Evolutionary conservation across 2,113 vertebrate genomes (phyloP), one percentile per base, ranked within the genome.

Genomic region (Gyps fulvus): DNA sequence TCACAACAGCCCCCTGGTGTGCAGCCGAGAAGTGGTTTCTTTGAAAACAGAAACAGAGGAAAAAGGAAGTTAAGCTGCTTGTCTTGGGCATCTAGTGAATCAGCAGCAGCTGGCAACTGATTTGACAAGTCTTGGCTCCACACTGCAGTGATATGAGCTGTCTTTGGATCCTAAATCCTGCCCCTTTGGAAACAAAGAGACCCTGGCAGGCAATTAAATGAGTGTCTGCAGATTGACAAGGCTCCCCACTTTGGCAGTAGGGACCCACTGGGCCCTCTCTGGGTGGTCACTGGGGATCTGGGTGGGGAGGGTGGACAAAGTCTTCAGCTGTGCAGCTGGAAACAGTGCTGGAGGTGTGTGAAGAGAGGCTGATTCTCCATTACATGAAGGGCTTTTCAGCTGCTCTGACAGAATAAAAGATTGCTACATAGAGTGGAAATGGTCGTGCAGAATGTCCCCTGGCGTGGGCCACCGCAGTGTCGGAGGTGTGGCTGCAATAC

Each of bases 1-100:
- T 87, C 85, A 80, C 85, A 97, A 96, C 88, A 94, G 88, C 59
- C 52, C 90, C 96, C 95, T 93, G 74, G 90, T 93, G 89, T 88
- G 84, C 71, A 73, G 71, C 74, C 1, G 71, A 92, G 62, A 89
- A 92, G 54, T 58, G 47, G 47, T 95, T 96, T 80, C 91, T 94
- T 80, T 87, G 89, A 89, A 91, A 96, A 94, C 21, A 95, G 94
- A 94, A 95, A 91, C 45, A 73, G 89, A 93, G 54, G 81, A 71
- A 91, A 84, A 93, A 93, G 62, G 82, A 94, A 88, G 94, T 86
- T 88, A 91, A 83, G 50, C 55, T 83, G 89, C 89, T 91, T 91
- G 67, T 94, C 87, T 90, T 86, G 89, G 88, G 42, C 80, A 92
- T 78, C 73, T 73, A 25, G 9, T 95, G 77, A 96, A 90, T 85